Base-by-base conservation (phyloP, 2,797 vertebrate genomes). In the Columba guinea region DNA sequence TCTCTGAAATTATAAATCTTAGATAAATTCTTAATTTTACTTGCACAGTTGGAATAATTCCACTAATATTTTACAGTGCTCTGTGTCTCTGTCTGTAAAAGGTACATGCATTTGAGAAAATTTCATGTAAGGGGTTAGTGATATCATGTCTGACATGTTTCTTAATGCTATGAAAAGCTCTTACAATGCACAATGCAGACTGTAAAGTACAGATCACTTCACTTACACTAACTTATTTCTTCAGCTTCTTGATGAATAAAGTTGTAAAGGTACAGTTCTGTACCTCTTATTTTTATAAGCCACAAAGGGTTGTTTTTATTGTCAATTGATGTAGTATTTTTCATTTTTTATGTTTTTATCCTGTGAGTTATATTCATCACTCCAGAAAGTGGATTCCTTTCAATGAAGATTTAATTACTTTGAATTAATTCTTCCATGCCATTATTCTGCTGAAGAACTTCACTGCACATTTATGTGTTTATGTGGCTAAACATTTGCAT, bases 381-480 rank as follows among this genome's bases (percentile, higher is more conserved):
- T 84, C 84, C 58, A 87, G 46, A 82, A 92, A 94, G 53, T 26
- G 15, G 23, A 82, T 83, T 91, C 58, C 37, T 96, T 84, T 58
- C 85, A 92, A 32, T 52, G 49, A 89, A 85, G 58, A 85, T 89
- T 93, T 96, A 95, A 97, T 89, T 87, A 60, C n/a, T 88, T 96
- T 82, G n/a, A 58, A 73, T 78, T 95, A 89, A 95, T 93, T 62
- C 27, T 84, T 87, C 77, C 49, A 52, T 49, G n/a, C 26, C 15
- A 92, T 94, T 91, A 48, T 65, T 89, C 76, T 73, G 30, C 63
- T 90, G 90, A 82, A 73, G 58, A 95, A 92, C 5, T 62, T 95
- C 68, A 71, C 49, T 96, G 73, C 26, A 46, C 68, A 55, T 94
- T 87, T 95, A 67, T 95, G 96, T 89, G 95, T 89, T 93, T 95